Base-by-base conservation (phyloP, 2,113 vertebrate genomes). In the Pithys albifrons region DNA sequence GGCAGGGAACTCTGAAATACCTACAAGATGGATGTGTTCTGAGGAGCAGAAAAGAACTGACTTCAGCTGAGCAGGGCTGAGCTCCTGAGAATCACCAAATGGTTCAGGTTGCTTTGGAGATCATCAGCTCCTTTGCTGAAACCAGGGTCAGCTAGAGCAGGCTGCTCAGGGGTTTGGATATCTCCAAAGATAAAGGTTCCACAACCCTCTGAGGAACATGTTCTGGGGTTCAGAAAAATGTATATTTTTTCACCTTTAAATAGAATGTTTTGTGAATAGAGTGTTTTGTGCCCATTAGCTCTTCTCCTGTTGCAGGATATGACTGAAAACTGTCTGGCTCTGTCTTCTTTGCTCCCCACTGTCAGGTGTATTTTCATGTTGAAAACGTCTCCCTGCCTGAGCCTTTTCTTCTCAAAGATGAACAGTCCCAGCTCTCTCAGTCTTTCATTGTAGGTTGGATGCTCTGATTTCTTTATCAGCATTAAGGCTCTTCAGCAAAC, bases 1-100 rank as follows among this genome's bases (percentile, higher is more conserved):
- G 85, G 94, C 85, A 79, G 95, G 88, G 96, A 97, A 93, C 82
- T 95, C 19, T 94, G 94, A 97, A 96, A 91, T 97, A 93, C 91
- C 95, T 81, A 76, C 86, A 96, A 72, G 92, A 97, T 95, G 92
- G 91, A 96, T 94, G 59, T 91, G 52, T 81, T 96, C 95, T 82
- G 61, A 82, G 49, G 74, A 95, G 82, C 76, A 96, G 95, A 97
- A 95, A 91, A 87, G 69, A 39, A 85, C 61, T 91, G 70, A 95
- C 57, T 95, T 93, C 83, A 81, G 24, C 91, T 65, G 51, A 88
- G 48, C 73, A 64, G 46, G 69, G 67, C 90, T 77, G 61, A 67
- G 72, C 67, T 92, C 82, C 72, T 69, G 67, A 78, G 35, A 78
- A n/a, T 55, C 57, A 77, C 39, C 35, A 33, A 43, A 71, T 59